A percentile compares a stretch with the other conserved stretches of the same genome.
Evolutionary conservation across 1,140 invertebrate species (phyloP).

Genomic region (Drosophila repletoides): DNA sequence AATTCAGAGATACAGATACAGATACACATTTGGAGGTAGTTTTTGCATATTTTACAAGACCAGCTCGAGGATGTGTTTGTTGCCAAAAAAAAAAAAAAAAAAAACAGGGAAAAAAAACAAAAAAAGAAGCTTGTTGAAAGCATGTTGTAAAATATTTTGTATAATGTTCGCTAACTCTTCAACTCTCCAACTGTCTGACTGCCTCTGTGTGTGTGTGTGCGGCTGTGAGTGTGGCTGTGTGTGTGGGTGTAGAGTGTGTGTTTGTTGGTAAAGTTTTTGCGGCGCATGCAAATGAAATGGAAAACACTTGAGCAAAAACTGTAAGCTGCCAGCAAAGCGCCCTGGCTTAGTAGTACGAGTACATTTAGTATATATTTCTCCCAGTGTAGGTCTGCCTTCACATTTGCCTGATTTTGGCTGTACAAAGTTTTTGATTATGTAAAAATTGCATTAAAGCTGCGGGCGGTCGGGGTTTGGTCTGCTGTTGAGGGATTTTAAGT

Average conservation of each 20-base stretch:
- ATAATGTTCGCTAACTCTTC: slow-evolving; percentile 41
- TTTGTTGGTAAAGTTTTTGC: slow-evolving; percentile 53
- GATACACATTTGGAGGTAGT: slow-evolving; percentile 18
- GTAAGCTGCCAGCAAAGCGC: slow-evolving; percentile 27
- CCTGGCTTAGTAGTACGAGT: slow-evolving; percentile 11
- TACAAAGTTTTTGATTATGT: slow-evolving; percentile 60
- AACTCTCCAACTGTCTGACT: slow-evolving; percentile 18
- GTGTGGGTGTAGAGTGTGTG: slow-evolving; percentile 14
- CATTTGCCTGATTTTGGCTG: slow-evolving; percentile 39
- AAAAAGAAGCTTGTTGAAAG: slow-evolving; percentile 40
- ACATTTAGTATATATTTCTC: not conserved
- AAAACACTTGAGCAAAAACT: slow-evolving; percentile 69
- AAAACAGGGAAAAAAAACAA: not conserved
- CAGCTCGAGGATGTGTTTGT: slow-evolving; percentile 14
- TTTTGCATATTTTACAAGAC: slow-evolving; percentile 44
- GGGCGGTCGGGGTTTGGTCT: not conserved
- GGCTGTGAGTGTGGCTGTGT: not conserved
- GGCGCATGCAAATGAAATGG: slow-evolving; percentile 72
- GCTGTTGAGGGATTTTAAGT: slow-evolving; percentile 9
- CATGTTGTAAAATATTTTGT: slow-evolving; percentile 57
- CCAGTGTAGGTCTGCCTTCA: slow-evolving; percentile 1
- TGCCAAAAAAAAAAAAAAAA: slow-evolving; percentile 18
- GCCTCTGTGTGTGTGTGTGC: slow-evolving; percentile 1
- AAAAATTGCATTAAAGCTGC: slow-evolving; percentile 54
- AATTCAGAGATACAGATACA: not conserved